phyloP scores from a whole-genome alignment of 2,797 vertebrate genomes.

The Platyrinchus mystaceus region DNA sequence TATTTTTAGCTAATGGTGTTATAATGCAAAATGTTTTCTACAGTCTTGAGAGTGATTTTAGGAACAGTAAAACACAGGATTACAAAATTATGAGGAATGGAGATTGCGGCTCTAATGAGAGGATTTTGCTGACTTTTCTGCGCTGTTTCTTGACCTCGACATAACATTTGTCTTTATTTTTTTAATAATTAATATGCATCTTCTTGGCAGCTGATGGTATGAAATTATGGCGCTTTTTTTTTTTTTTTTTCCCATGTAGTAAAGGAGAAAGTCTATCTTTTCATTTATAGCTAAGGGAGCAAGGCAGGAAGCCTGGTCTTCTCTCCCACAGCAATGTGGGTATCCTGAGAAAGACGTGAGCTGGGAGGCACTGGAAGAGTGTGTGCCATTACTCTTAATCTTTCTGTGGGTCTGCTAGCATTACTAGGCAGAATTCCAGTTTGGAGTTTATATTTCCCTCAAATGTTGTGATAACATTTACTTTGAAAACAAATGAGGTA shows the following conservation, averaged over 20 bases:
- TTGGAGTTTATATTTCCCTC: neutral
- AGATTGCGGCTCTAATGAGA: neutral
- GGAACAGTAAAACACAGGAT: neutral
- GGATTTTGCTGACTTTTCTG: slow-evolving; percentile 3
- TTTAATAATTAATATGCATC: neutral
- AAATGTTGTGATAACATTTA: neutral
- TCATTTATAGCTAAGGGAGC: neutral
- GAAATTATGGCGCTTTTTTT: neutral
- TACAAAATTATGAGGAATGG: neutral
- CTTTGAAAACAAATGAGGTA: neutral
- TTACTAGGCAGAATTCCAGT: neutral
- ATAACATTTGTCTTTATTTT: neutral
- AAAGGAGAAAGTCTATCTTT: neutral
- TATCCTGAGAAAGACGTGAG: neutral
- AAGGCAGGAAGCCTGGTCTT: neutral
- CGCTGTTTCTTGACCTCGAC: neutral
- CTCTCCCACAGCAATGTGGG: neutral
- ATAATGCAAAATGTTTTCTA: neutral
- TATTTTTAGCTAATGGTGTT: neutral
- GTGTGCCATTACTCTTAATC: neutral
- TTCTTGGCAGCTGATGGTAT: neutral
- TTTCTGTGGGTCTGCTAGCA: neutral
- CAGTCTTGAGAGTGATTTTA: neutral
- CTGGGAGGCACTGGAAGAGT: neutral
- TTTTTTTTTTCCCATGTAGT: neutral